Conservation (phyloP, 1,140 invertebrate species). For the Drosophila bocqueti region DNA sequence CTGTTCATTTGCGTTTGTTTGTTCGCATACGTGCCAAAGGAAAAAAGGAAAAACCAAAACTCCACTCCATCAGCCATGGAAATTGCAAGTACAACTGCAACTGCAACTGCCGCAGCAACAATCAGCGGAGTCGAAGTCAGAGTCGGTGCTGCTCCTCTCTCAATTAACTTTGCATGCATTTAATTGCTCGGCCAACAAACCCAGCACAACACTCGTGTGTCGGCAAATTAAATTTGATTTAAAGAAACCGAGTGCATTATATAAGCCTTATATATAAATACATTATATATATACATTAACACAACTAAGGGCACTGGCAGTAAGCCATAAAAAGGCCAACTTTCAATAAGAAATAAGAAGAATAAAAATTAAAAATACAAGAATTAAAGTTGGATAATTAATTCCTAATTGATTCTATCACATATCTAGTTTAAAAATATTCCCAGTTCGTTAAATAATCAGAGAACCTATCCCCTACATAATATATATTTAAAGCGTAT, state of each 20-base stretch:
- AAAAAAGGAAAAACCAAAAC: slow-evolving; percentile 18
- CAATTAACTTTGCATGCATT: slow-evolving; percentile 42
- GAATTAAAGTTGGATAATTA: background rate
- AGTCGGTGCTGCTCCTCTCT: slow-evolving; percentile 24
- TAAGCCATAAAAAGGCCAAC: slow-evolving; percentile 2
- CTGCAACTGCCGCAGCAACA: slow-evolving; percentile 1
- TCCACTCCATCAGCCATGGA: slow-evolving; percentile 7
- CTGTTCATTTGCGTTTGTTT: slow-evolving; percentile 19
- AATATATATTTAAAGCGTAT: background rate
- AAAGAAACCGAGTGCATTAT: slow-evolving; percentile 39
- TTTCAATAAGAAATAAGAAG: background rate
- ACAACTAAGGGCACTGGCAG: background rate
- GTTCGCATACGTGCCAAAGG: slow-evolving; percentile 19
- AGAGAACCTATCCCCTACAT: background rate
- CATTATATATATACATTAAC: background rate
- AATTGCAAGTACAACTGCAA: slow-evolving; percentile 24
- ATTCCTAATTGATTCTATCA: too few species aligned
- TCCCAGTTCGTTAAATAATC: background rate
- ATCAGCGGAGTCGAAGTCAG: slow-evolving; percentile 24
- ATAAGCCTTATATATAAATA: slow-evolving; percentile 29
- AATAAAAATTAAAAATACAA: background rate
- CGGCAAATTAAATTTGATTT: slow-evolving; percentile 34
- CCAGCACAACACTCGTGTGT: slow-evolving; percentile 6
- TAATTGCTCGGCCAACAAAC: slow-evolving; percentile 33
- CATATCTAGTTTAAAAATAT: background rate